A percentile compares a stretch with the other conserved stretches of the same genome.
These are phyloP conservation scores for Scarus forsteni DNA, from an alignment of 2,797 vertebrate species.

Conservation along the genomic window DNA sequence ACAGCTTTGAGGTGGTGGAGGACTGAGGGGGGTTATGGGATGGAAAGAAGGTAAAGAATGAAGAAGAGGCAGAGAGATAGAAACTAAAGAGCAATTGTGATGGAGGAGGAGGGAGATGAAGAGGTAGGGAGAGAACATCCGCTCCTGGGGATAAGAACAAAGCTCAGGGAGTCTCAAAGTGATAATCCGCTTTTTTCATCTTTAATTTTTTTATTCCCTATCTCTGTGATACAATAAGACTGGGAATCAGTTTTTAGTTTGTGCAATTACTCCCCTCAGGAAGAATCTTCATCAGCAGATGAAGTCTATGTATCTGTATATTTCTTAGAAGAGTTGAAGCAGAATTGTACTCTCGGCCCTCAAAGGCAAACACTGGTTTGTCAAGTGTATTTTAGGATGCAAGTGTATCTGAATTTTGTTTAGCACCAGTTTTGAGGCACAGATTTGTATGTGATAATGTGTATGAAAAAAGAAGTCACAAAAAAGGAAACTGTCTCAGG, in stretches of 20 bases:
- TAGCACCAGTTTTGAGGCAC: too few species aligned
- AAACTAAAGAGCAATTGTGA: slow-evolving; percentile 32
- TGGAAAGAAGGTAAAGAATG: slow-evolving; percentile 25
- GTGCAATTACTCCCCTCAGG: slow-evolving; percentile 15
- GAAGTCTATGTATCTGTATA: background rate
- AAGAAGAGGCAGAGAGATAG: slow-evolving; percentile 39
- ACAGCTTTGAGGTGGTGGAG: slow-evolving; percentile 68
- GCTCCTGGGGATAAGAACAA: slow-evolving; percentile 60
- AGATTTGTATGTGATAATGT: too few species aligned
- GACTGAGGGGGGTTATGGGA: slow-evolving; percentile 19
- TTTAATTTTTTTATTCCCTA: slow-evolving; percentile 25
- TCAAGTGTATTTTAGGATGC: too few species aligned
- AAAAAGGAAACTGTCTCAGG: too few species aligned
- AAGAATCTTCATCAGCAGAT: background rate
- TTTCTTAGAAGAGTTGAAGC: background rate
- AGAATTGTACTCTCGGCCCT: background rate
- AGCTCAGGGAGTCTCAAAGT: slow-evolving; percentile 53
- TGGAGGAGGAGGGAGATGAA: slow-evolving; percentile 48
- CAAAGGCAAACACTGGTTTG: background rate
- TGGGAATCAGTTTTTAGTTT: slow-evolving; percentile 31
- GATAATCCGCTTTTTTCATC: slow-evolving; percentile 50
- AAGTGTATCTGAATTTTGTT: too few species aligned
- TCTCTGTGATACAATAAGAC: slow-evolving; percentile 33
- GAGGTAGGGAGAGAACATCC: slow-evolving; percentile 53
- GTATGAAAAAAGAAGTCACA: too few species aligned